Evolutionary conservation across 2,113 vertebrate species (phyloP).

Genomic region (Jaculus jaculus): DNA sequence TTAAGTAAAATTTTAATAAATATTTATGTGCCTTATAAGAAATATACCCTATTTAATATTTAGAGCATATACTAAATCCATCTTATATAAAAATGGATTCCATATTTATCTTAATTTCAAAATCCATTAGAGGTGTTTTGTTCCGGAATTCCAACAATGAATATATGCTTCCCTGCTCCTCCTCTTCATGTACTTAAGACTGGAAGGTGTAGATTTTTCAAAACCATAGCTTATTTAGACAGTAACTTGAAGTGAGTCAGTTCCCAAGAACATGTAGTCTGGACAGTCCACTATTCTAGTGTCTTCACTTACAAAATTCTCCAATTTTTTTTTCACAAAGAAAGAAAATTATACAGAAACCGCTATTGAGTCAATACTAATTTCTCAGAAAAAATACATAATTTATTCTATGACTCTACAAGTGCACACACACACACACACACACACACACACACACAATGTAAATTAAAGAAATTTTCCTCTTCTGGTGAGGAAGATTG

Average conservation of each 20-base stretch:
- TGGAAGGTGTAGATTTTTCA: too few relatives aligned
- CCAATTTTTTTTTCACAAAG: too few relatives aligned
- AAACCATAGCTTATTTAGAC: neutral
- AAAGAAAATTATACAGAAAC: too few relatives aligned
- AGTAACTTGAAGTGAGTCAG: neutral
- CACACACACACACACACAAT: too few relatives aligned
- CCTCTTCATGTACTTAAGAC: too few relatives aligned
- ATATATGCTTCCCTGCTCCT: too few relatives aligned
- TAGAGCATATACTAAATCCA: neutral
- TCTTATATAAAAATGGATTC: neutral
- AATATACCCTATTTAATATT: neutral
- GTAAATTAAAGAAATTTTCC: too few relatives aligned
- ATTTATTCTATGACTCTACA: neutral
- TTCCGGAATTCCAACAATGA: neutral
- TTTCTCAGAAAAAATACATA: neutral
- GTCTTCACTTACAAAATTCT: too few relatives aligned
- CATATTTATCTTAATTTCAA: neutral
- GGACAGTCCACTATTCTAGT: too few relatives aligned
- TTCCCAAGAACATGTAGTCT: too few relatives aligned
- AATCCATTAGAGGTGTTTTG: neutral
- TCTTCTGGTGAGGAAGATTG: too few relatives aligned
- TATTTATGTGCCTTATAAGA: neutral
- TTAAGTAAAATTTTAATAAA: neutral
- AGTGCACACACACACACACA: too few relatives aligned
- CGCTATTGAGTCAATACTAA: neutral